A percentile compares a stretch with the other conserved stretches of the same genome.
Conservation (phyloP, 2,797 vertebrate genomes). For the Adrianichthys oophorus region DNA sequence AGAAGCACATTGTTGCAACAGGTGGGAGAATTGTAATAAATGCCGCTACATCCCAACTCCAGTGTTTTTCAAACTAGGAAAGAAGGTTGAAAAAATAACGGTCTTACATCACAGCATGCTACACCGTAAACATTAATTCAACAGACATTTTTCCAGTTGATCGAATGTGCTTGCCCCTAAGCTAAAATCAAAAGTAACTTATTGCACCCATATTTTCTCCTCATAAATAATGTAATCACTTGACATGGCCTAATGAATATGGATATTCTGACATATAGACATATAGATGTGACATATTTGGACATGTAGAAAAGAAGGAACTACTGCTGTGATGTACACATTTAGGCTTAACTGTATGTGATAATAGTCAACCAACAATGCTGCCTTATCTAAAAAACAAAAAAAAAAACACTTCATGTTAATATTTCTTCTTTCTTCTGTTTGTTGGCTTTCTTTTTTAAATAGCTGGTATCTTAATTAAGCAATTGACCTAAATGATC, state of each 20-base stretch:
- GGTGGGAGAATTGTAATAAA: no score
- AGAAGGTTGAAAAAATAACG: slow-evolving; percentile 38
- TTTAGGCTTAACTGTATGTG: slow-evolving; percentile 24
- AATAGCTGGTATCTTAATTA: slow-evolving; percentile 64
- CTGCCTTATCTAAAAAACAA: slow-evolving; percentile 39
- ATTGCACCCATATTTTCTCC: slow-evolving; percentile 51
- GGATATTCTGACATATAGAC: slow-evolving; percentile 2
- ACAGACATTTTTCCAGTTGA: slow-evolving; percentile 67
- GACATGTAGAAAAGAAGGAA: slow-evolving; percentile 6
- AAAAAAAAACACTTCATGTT: slow-evolving; percentile 29
- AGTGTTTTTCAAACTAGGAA: no score
- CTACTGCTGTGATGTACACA: slow-evolving; percentile 8
- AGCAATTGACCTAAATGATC: background rate
- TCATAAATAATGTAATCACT: slow-evolving; percentile 59
- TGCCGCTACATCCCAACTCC: no score
- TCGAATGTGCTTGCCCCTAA: slow-evolving; percentile 50
- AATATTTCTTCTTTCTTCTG: slow-evolving; percentile 30
- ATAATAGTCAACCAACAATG: slow-evolving; percentile 7
- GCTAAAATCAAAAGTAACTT: slow-evolving; percentile 42
- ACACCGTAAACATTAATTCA: slow-evolving; percentile 59
- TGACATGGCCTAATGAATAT: slow-evolving; percentile 46
- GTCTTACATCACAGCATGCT: slow-evolving; percentile 48
- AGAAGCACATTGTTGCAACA: no score
- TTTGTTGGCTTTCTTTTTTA: slow-evolving; percentile 58
- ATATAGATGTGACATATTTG: no score